Conservation (phyloP, 2,888 invertebrate genomes). For the Monoplex corrugatus region DNA sequence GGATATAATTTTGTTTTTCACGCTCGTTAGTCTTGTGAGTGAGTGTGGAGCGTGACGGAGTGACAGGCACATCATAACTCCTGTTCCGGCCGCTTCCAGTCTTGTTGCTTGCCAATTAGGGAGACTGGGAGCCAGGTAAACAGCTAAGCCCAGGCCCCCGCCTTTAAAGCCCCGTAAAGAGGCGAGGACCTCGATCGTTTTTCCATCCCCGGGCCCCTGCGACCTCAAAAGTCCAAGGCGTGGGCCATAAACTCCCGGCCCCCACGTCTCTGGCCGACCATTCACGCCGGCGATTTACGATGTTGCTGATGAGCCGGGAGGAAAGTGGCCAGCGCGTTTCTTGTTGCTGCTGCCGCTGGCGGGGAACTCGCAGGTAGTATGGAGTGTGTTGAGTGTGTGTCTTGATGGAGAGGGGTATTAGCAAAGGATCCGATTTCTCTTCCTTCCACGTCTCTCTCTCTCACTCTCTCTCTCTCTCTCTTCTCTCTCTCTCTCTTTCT, state of each 20-base stretch:
- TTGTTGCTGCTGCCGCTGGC: neutral
- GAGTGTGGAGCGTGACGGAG: neutral
- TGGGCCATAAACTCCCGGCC: constrained; percentile 5
- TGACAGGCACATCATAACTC: neutral
- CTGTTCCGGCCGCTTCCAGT: neutral
- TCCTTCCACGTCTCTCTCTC: constrained; percentile 28
- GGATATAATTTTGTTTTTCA: no score
- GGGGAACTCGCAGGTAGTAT: neutral
- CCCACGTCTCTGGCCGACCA: neutral
- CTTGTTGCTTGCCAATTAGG: neutral
- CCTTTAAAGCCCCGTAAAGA: constrained; percentile 1
- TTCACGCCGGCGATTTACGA: neutral
- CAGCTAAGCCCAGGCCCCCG: neutral
- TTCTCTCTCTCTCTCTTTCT: neutral
- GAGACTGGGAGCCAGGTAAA: neutral
- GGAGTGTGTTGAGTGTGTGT: neutral
- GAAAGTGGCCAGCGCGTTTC: neutral
- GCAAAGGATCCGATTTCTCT: no score
- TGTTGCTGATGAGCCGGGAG: neutral
- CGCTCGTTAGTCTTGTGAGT: constrained; percentile 1
- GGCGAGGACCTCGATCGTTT: neutral
- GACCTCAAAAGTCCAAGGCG: constrained; percentile 21
- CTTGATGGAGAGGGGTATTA: neutral
- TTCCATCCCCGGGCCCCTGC: neutral
- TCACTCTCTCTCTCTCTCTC: constrained; percentile 45